These are phyloP conservation scores for Melopsittacus undulatus DNA, from an alignment of 2,797 vertebrate genomes.

Conservation along the genomic window DNA sequence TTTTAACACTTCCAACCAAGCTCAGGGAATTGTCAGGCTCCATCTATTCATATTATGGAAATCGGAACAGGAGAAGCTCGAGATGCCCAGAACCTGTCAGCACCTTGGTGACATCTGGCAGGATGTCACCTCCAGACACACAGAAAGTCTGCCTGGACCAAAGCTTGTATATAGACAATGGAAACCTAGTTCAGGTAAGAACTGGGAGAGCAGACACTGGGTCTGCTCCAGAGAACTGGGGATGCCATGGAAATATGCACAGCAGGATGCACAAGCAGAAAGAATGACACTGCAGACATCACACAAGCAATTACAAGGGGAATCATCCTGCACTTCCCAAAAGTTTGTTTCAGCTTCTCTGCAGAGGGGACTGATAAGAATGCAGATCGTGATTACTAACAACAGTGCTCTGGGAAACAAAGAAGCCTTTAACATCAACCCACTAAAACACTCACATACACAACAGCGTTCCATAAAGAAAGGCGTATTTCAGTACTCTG, in stretches of 20 bases:
- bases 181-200: neutral
- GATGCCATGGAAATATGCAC: neutral
- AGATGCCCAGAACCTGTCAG: neutral
- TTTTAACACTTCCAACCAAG: neutral
- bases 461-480: neutral
- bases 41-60: neutral
- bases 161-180: neutral
- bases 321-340: neutral
- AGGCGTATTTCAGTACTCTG: neutral
- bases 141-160: neutral
- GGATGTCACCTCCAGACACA: neutral
- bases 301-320: neutral
- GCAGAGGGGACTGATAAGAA: neutral
- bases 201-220: neutral
- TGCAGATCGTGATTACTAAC: neutral
- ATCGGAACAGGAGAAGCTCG: neutral
- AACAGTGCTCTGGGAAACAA: accelerated
- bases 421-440: neutral
- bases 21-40: neutral
- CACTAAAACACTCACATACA: neutral
- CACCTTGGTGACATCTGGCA: neutral
- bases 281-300: neutral
- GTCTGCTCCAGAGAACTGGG: neutral
- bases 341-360: neutral
- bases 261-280: neutral